These are phyloP conservation scores for Arenaria interpres DNA, from an alignment of 2,113 vertebrate species.

Conservation along the genomic window DNA sequence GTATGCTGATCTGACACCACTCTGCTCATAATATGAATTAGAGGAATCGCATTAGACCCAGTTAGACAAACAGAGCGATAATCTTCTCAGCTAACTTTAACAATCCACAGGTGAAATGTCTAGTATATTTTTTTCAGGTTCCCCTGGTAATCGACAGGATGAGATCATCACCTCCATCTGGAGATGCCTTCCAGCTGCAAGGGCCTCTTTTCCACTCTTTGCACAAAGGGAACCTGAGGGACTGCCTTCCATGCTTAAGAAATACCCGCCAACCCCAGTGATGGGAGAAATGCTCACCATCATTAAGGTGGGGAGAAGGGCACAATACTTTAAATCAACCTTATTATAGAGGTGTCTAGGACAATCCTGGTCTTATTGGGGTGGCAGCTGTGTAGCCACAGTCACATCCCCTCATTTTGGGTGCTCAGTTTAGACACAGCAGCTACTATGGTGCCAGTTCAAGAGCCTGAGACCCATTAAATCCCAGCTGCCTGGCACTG, in stretches of 20 bases:
- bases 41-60: not conserved
- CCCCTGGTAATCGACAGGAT: not conserved
- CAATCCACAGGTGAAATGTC: not conserved
- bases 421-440: not conserved
- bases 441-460: not conserved
- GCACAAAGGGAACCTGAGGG: not conserved
- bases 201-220: not conserved
- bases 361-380: not conserved
- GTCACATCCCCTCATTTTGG: not conserved
- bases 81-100: not conserved
- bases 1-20: not conserved
- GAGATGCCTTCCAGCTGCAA: not conserved
- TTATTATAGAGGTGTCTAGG: not conserved
- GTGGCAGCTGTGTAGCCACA: not conserved
- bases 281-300: not conserved
- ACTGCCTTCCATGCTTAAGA: not conserved
- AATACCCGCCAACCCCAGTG: not conserved
- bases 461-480: not conserved
- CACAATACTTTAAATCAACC: not conserved
- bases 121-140: not conserved
- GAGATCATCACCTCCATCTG: not conserved
- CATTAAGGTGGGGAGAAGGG: not conserved
- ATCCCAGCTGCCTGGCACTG: not conserved
- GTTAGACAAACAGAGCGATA: not conserved
- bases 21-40: not conserved